phyloP scores from a whole-genome alignment of 2,888 invertebrate species.

The Melangyna quadrimaculata region DNA sequence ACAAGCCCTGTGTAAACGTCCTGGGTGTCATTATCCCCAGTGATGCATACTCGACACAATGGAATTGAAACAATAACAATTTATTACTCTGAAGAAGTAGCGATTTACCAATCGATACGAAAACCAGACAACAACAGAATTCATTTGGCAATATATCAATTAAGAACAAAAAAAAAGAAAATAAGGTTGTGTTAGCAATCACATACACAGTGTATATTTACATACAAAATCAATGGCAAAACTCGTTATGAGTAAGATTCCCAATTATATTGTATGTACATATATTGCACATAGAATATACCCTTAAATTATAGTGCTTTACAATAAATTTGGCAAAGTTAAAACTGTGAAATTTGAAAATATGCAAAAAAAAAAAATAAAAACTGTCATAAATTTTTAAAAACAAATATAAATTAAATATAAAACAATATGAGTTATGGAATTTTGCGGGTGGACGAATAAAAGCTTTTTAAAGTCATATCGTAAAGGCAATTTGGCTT shows the following conservation, averaged over 20 bases:
- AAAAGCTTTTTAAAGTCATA: background rate
- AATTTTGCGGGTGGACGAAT: constrained; percentile 38
- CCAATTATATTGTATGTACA: background rate
- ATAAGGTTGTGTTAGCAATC: background rate
- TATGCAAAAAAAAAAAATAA: too few species aligned
- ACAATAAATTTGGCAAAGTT: background rate
- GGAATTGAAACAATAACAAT: constrained; percentile 7
- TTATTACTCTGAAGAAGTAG: background rate
- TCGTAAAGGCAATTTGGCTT: constrained; percentile 46
- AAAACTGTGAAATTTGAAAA: background rate
- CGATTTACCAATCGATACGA: background rate
- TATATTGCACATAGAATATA: too few species aligned
- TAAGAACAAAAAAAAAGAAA: background rate
- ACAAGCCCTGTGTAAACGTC: background rate
- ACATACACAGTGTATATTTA: too few species aligned
- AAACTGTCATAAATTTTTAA: constrained; percentile 15
- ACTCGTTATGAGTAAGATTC: background rate
- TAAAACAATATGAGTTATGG: constrained; percentile 16
- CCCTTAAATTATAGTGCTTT: background rate
- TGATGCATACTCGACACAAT: background rate
- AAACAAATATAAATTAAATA: background rate
- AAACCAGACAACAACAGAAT: constrained; percentile 10
- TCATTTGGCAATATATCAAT: constrained; percentile 12
- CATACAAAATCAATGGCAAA: background rate
- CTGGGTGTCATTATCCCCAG: background rate